Conservation (phyloP, 1,140 invertebrate genomes). For the Rhagoletis zephyria region DNA sequence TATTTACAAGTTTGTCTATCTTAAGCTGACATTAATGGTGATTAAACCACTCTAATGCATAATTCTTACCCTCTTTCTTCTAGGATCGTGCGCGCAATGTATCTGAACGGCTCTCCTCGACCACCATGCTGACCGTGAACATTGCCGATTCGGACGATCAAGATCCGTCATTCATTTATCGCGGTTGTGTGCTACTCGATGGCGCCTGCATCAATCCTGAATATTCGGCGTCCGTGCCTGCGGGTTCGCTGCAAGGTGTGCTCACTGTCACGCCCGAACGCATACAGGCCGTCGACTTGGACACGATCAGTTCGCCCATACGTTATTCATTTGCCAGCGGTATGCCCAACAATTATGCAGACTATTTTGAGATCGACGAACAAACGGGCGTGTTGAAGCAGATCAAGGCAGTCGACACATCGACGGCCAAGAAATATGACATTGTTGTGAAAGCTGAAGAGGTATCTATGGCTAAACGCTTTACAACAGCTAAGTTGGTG, state of each 20-base stretch:
- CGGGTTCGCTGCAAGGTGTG: constrained; percentile 85
- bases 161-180: constrained; percentile 89
- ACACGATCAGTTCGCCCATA: constrained; percentile 86
- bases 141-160: constrained; percentile 91
- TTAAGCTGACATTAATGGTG: neutral
- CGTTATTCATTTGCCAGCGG: constrained; percentile 87
- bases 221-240: constrained; percentile 85
- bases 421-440: constrained; percentile 77
- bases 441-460: constrained; percentile 89
- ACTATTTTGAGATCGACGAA: constrained; percentile 88
- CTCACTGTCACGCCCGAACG: constrained; percentile 88
- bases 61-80: constrained; percentile 60
- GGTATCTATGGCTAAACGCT: constrained; percentile 82
- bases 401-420: constrained; percentile 84
- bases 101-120: constrained; percentile 83
- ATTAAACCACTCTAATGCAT: neutral
- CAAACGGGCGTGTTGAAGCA: constrained; percentile 86
- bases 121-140: constrained; percentile 88
- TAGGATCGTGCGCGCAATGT: constrained; percentile 87
- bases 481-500: constrained; percentile 85
- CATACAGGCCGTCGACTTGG: constrained; percentile 90
- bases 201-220: constrained; percentile 88
- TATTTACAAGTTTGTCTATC: constrained; percentile 8
- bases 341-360: constrained; percentile 81
- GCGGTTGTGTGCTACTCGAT: constrained; percentile 84